Conservation (phyloP, 2,113 vertebrate genomes). For the Trinectes maculatus region DNA sequence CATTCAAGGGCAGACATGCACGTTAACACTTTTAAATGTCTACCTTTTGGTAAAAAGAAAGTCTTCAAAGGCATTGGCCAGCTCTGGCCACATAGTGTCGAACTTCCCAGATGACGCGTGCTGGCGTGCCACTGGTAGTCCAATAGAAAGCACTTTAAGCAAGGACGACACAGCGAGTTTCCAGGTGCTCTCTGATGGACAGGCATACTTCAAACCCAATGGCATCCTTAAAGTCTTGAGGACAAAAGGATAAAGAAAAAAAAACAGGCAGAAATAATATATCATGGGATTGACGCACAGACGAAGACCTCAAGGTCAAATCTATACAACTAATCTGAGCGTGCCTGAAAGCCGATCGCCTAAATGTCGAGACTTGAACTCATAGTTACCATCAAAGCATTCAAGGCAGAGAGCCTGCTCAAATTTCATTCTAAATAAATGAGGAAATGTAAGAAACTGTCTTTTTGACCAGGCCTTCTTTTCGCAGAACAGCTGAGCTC, state of each 20-base stretch:
- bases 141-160: conserved; percentile 93
- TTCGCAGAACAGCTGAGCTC: conserved; percentile 37
- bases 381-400: background rate
- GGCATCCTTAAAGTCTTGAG: conserved; percentile 84
- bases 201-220: conserved; percentile 94
- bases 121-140: conserved; percentile 95
- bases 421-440: conserved; percentile 1
- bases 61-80: conserved; percentile 95
- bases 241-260: background rate
- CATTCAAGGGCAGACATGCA: background rate
- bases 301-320: conserved; percentile 13
- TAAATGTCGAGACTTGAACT: background rate
- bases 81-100: conserved; percentile 97
- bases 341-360: background rate
- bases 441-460: background rate
- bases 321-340: background rate
- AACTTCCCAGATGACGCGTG: conserved; percentile 96
- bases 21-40: background rate
- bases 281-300: background rate
- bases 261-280: background rate
- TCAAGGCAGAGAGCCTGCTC: background rate
- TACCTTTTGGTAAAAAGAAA: conserved; percentile 99
- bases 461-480: conserved; percentile 7
- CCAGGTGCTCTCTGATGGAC: conserved; percentile 98
- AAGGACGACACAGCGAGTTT: conserved; percentile 95